Conservation (phyloP, 2,888 invertebrate species). For the Sinopyrophorus schimmeli region DNA sequence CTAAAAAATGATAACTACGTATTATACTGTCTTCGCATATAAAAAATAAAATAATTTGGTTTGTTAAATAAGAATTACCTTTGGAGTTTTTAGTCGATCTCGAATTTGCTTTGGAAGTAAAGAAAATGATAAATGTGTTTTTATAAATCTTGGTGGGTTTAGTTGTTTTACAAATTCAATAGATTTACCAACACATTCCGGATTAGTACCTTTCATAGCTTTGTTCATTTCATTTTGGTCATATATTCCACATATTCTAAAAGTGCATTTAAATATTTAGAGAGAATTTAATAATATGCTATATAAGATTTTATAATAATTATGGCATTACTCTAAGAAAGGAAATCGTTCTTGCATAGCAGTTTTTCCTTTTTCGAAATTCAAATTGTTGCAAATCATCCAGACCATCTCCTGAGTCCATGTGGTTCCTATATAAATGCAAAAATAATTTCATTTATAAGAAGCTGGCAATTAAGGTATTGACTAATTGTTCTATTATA, state of each 20-base stretch:
- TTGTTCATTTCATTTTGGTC: too few species aligned
- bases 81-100: slow-evolving; percentile 50
- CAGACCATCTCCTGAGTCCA: slow-evolving; percentile 79
- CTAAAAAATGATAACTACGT: slow-evolving; percentile 56
- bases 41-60: too few species aligned
- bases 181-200: slow-evolving; percentile 40
- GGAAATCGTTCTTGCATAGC: slow-evolving; percentile 66
- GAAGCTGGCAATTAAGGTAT: too few species aligned
- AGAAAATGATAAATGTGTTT: slow-evolving; percentile 66
- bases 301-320: too few species aligned
- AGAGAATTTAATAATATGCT: too few species aligned
- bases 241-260: slow-evolving; percentile 51
- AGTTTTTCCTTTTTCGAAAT: slow-evolving; percentile 62
- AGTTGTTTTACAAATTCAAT: slow-evolving; percentile 38
- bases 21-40: too few species aligned
- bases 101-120: slow-evolving; percentile 59
- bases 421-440: slow-evolving; percentile 72
- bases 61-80: slow-evolving; percentile 40
- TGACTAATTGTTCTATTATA: too few species aligned
- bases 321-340: slow-evolving; percentile 73
- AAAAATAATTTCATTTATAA: too few species aligned
- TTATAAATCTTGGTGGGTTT: slow-evolving; percentile 58
- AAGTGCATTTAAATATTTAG: too few species aligned
- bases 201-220: too few species aligned
- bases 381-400: slow-evolving; percentile 65